Base-by-base conservation (phyloP, 1,140 invertebrate species). In the Drosophila neocordata region DNA sequence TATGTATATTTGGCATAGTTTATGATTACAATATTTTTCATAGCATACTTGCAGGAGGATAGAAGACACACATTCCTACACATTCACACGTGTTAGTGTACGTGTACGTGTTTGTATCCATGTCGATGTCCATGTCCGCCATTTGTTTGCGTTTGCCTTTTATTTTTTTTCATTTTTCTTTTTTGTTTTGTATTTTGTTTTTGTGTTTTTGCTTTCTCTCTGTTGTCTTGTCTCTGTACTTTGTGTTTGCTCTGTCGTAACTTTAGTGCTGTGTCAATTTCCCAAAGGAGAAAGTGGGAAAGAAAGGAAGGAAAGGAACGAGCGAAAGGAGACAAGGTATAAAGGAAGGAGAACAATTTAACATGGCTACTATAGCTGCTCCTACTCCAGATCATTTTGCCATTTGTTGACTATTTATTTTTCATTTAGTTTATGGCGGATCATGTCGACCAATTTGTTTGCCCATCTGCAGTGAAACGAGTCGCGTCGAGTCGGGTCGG, bases 351-450 rank as follows among this genome's bases (percentile, higher is more conserved):
- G 15, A 48, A 48, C 41, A 48, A 48, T 48, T 48, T 20, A 72
- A 74, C 72, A 68, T 67, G 60, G 65, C 71, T 62, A 72, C 71
- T 62, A 74, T 12, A 22, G 7, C 9, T 18, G 11, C 35, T 9
- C 1, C 57, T n/a, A 13, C 18, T 24, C 9, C 13, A 22, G 13
- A 51, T 12, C 35, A 8, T 35, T 22, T 20, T 13, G 41, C 38
- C 34, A 20, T 35, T 65, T 56, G 67, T 83, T 85, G 62, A 59
- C 63, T 84, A 80, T 85, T 84, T 84, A 77, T 77, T 85, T 84
- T 84, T 85, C 68, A 85, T 84, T 80, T 85, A 85, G 77, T 84
- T 84, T 80, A 84, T 85, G 63, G 80, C 80, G 70, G 82, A 79
- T 79, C 76, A 71, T 66, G 67, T 66, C 65, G 59, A 66, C 62